phyloP scores from a whole-genome alignment of 2,888 invertebrate species.

The Tuberolachnus salignus region DNA sequence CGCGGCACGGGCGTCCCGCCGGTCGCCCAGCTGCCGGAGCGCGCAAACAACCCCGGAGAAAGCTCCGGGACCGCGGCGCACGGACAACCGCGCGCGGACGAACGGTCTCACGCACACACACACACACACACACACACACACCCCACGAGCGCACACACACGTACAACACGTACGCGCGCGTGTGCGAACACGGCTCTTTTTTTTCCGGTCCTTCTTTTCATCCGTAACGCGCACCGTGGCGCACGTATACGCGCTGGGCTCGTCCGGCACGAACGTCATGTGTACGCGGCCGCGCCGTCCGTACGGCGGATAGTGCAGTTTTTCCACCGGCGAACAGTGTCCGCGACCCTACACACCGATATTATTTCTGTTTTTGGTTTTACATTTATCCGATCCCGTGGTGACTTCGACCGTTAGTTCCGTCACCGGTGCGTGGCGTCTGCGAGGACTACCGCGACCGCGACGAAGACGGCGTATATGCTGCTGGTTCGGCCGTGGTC shows the following conservation, averaged over 20 bases:
- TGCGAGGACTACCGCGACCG: neutral
- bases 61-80: slow-evolving; percentile 51
- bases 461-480: slow-evolving; percentile 22
- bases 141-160: neutral
- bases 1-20: slow-evolving; percentile 24
- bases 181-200: slow-evolving; percentile 48
- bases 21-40: slow-evolving; percentile 57
- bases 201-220: neutral
- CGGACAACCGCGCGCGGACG: slow-evolving; percentile 29
- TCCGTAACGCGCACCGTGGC: neutral
- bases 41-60: slow-evolving; percentile 54
- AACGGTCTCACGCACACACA: slow-evolving; percentile 15
- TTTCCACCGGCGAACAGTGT: neutral
- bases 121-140: slow-evolving; percentile 58
- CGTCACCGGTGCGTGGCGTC: neutral
- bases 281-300: neutral
- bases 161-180: slow-evolving; percentile 43
- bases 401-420: neutral
- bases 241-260: neutral
- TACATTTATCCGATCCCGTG: neutral
- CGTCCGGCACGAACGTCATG: neutral
- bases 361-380: too few species aligned
- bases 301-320: neutral
- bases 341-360: too few species aligned
- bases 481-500: slow-evolving; percentile 59